Evolutionary conservation across 2,113 vertebrate species (phyloP).

Genomic region (Brachypodius melanocephalos): DNA sequence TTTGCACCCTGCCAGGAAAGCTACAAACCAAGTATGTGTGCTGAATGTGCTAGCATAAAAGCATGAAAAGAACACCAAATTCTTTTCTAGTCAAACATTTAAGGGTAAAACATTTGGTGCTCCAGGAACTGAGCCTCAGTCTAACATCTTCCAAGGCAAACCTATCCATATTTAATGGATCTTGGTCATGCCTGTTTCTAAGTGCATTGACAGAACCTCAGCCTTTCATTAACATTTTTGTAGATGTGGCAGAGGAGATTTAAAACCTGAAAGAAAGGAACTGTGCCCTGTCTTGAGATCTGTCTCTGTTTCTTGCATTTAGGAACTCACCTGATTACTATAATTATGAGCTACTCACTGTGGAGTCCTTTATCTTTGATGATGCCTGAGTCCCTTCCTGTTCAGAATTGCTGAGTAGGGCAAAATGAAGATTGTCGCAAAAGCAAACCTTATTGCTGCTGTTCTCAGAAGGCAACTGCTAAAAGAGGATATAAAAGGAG

Average conservation of each 20-base stretch:
- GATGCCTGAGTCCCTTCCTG: constrained; percentile 1
- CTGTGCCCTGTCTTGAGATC: not conserved
- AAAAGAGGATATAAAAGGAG: constrained; percentile 56
- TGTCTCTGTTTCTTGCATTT: constrained; percentile 7
- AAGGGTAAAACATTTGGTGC: not conserved
- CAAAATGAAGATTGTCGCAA: constrained; percentile 3
- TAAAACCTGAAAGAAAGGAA: constrained; percentile 1
- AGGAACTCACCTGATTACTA: constrained; percentile 10
- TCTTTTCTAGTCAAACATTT: not conserved
- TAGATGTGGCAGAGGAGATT: not conserved
- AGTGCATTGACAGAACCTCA: not conserved
- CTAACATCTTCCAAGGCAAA: not conserved
- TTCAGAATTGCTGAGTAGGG: constrained; percentile 41
- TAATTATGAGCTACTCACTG: not conserved
- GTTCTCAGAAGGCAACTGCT: constrained; percentile 28
- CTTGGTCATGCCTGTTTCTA: not conserved
- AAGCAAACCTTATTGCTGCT: not conserved
- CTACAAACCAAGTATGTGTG: not conserved
- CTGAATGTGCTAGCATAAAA: not conserved
- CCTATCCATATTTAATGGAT: not conserved
- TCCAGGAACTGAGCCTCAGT: not conserved
- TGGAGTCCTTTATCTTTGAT: constrained; percentile 23
- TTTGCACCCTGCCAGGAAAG: not conserved
- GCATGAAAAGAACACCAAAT: not conserved
- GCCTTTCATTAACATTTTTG: constrained; percentile 21